Evolutionary conservation across 2,797 vertebrate genomes (phyloP), one percentile per base, ranked within the genome.

Genomic region (Arctocebus calabarensis): DNA sequence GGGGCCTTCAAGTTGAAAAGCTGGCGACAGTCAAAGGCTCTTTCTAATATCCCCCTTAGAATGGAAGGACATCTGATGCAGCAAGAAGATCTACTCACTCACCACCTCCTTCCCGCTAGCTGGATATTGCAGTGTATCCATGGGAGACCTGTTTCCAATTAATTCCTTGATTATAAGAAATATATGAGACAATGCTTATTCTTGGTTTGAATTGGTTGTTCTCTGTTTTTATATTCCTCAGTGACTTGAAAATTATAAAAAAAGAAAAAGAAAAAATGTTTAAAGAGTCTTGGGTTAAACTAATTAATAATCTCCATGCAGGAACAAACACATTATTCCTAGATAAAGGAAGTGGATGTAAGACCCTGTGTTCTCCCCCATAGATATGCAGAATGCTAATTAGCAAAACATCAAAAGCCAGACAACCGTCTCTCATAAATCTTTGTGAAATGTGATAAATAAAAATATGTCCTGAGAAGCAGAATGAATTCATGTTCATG

Each of bases 371-470:
- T 40, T 96, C 86, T 83, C 0, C 37, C 82, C 45, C n/a, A 37
- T n/a, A 1, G n/a, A 32, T 87, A n/a, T 1, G n/a, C 32, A 27
- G 73, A 83, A 48, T 86, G 16, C 91, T 93, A 96, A 96, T 97
- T 95, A 98, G 82, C 68, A 74, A 90, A 86, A 55, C 71, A 64
- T 22, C 17, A 93, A 55, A 70, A 95, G 40, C 77, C 89, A 90
- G 66, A 97, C 12, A 93, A 78, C 1, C 85, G 4, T 97, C 74
- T 93, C 68, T 88, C 7, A 88, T 14, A 29, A 84, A 93, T 96
- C 77, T 82, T 89, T 78, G 81, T 96, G 84, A 97, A 96, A 90
- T 91, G 0, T 74, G n/a, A 70, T 95, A 97, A 98, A 93, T 82
- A 88, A 84, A 95, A 97, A 95, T 96, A 62, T 43, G 43, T 78